Evolutionary conservation across 2,888 invertebrate species (phyloP), one percentile per base, ranked within the genome.

Genomic region (Ypsolopha sequella): DNA sequence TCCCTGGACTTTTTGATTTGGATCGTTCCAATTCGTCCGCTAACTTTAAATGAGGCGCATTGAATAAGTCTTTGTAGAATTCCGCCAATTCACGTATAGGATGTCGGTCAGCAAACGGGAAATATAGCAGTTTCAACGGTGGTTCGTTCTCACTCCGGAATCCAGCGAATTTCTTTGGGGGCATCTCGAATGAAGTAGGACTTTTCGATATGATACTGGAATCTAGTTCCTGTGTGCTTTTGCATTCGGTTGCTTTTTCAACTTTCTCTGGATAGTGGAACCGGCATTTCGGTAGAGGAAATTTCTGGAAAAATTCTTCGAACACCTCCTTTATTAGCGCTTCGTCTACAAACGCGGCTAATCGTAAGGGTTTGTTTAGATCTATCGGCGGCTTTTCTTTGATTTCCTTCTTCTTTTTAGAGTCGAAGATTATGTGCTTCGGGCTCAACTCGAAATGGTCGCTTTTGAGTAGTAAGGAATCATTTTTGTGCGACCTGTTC

Each of bases 391-490:
- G 76, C 53, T 73, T 80, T 43, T 74, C 73, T 52, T 72, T 75
- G 35, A 58, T 57, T 4, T 88, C 88, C 57, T 89, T 91, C 59
- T 91, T 92, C 54, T 92, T 92, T 55, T 81, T 84, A 0, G 80
- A 77, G 55, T 84, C 80, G 47, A 80, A 91, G 56, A 91, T 88
- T 14, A 88, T 77, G 62, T 91, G 90, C 62, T 91, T 89, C 0
- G 93, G 92, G 68, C 93, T 92, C 58, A 91, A 73, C 72, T 95
- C 94, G 73, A 96, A 97, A 76, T 97, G 96, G 74, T 97, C 96
- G 66, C 96, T 96, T 72, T 97, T 96, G n/a, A 97, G 82, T 88
- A 96, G 90, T 39, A 95, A 90, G 0, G 91, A 88, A 56, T 79
- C 76, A 58, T 93, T 93, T 53, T 90, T 91, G 44, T 90, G 91